Evolutionary conservation across 2,888 invertebrate species (phyloP), one percentile per base, ranked within the genome.

Genomic region (Nomada ruficornis): DNA sequence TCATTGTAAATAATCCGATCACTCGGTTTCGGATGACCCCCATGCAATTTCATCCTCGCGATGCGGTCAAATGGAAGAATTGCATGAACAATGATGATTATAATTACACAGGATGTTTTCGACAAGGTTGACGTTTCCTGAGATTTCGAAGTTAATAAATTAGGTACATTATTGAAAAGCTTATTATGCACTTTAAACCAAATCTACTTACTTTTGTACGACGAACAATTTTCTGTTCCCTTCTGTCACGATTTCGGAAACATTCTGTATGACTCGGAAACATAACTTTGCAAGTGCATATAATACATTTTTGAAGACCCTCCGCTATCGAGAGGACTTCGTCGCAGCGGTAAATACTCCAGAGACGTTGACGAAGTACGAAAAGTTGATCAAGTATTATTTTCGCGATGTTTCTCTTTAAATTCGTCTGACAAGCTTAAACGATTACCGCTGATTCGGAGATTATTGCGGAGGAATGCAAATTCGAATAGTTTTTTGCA

Each of bases 301-400:
- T 36, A 36, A 36, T 36, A 36, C 36, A 36, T 36, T 36, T 36
- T 36, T 36, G 36, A 36, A 36, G 36, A 36, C 1, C 1, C 7
- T 36, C 36, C 5, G 26, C 20, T 36, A n/a, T 20, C 18, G 5
- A 20, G 23, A 18, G 9, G 10, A 2, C 23, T 72, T 54, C 23
- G 7, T n/a, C 44, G 15, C 15, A 15, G 42, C n/a, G 7, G n/a
- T 15, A 57, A 29, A 36, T n/a, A n/a, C 60, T 57, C 44, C 52
- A 29, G 44, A 55, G 54, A 9, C 52, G 74, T 65, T 65, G 83
- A 83, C 79, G 69, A 83, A 60, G 20, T 70, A 77, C 67, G 26
- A 54, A 52, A 52, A 20, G 67, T 50, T 52, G 67, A 42, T 54
- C 52, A 83, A 76, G 79, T 72, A 83, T 83, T 83, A 83, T 65